Evolutionary conservation across 2,888 invertebrate species (phyloP).

Genomic region (Anagyrus pseudococci): DNA sequence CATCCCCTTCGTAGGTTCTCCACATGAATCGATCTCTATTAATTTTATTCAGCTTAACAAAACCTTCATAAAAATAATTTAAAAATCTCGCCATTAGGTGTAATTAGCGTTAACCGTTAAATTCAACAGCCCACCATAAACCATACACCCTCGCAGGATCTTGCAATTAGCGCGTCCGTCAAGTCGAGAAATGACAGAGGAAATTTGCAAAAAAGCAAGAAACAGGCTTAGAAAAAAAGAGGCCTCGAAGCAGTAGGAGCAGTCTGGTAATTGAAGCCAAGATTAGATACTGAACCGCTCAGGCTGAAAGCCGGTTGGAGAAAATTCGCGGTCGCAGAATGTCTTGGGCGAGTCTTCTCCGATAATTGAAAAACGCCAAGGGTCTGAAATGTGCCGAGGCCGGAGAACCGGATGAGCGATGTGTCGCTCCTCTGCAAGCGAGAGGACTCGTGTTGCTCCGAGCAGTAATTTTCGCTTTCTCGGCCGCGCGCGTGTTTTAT

Average conservation of each 20-base stretch:
- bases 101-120: too few species aligned
- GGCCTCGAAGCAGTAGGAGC: conserved; percentile 5
- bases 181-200: conserved; percentile 5
- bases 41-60: too few species aligned
- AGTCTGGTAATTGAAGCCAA: conserved; percentile 31
- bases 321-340: conserved; percentile 10
- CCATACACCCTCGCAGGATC: too few species aligned
- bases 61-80: too few species aligned
- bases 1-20: too few species aligned
- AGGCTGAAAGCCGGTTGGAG: conserved; percentile 11
- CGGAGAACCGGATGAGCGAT: conserved; percentile 22
- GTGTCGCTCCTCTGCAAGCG: conserved; percentile 9
- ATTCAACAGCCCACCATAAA: too few species aligned
- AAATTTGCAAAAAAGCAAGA: conserved; percentile 6
- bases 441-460: too few species aligned
- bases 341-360: conserved; percentile 16
- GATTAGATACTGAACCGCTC: conserved; percentile 30
- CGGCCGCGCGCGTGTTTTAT: too few species aligned
- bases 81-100: too few species aligned
- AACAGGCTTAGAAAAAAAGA: neutral
- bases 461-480: too few species aligned
- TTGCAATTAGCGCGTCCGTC: conserved; percentile 12
- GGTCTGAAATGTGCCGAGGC: conserved; percentile 10
- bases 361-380: conserved; percentile 36
- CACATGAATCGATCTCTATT: too few species aligned